Conservation (phyloP, 2,797 vertebrate genomes). For the Muraenolepis orangiensis region DNA sequence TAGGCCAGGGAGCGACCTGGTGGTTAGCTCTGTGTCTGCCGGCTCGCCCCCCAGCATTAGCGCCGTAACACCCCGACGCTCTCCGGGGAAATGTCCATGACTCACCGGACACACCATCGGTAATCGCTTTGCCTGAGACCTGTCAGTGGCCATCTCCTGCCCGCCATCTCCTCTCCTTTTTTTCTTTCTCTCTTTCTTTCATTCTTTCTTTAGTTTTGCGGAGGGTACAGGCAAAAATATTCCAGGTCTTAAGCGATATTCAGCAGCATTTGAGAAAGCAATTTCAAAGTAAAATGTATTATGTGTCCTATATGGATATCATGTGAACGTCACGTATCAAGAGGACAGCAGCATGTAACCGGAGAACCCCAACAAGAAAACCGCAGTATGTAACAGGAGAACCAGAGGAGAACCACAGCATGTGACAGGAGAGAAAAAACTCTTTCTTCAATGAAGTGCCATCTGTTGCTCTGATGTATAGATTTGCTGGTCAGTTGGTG, state of each 20-base stretch:
- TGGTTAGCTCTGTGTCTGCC: conserved; percentile 51
- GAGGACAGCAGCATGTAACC: too few species aligned
- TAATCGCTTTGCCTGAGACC: conserved; percentile 20
- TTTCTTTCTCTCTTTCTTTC: background rate
- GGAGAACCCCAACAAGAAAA: too few species aligned
- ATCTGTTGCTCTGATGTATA: too few species aligned
- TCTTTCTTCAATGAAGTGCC: too few species aligned
- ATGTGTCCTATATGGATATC: background rate
- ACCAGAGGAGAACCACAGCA: too few species aligned
- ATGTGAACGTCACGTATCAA: background rate
- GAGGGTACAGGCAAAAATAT: background rate
- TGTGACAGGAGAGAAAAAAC: too few species aligned
- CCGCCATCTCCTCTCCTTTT: background rate
- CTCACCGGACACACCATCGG: conserved; percentile 26
- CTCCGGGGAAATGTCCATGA: conserved; percentile 27
- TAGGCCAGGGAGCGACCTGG: conserved; percentile 34
- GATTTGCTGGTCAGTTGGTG: too few species aligned
- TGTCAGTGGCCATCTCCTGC: conserved; percentile 26
- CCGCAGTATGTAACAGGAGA: too few species aligned
- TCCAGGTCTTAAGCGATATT: background rate
- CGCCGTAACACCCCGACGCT: conserved; percentile 29
- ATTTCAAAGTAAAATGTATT: background rate
- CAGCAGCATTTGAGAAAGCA: background rate
- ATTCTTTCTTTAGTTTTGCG: background rate
- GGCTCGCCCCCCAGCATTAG: conserved; percentile 47